Conservation (phyloP, 2,888 invertebrate genomes). For the Drosophila paramelanica region DNA sequence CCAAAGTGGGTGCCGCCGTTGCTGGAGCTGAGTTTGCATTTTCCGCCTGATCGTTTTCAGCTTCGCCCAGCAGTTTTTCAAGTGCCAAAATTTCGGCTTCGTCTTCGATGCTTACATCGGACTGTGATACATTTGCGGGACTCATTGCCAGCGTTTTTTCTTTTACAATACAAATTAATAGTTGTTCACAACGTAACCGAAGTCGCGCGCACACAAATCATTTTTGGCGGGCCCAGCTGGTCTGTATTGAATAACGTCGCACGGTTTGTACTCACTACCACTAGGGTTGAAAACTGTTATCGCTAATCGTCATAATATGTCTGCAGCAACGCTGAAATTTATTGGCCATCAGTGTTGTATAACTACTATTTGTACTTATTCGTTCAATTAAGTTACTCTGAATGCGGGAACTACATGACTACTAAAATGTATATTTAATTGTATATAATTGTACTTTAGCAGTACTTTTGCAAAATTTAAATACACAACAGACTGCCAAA, state of each 20-base stretch:
- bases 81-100: conserved; percentile 78
- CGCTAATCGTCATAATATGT: conserved; percentile 5
- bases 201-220: conserved; percentile 46
- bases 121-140: conserved; percentile 47
- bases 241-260: conserved; percentile 26
- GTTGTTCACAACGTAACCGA: conserved; percentile 1
- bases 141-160: conserved; percentile 39
- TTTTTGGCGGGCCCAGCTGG: conserved; percentile 64
- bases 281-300: conserved; percentile 10
- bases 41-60: conserved; percentile 64
- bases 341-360: conserved; percentile 18
- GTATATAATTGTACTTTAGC: not conserved
- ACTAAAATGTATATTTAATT: not conserved
- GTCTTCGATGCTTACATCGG: conserved; percentile 67
- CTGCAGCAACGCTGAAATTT: conserved; percentile 6
- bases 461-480: not conserved
- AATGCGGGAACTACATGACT: not conserved
- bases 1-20: conserved; percentile 27
- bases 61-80: conserved; percentile 75
- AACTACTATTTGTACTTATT: conserved; percentile 1
- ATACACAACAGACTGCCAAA: not conserved
- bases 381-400: not conserved
- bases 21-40: conserved; percentile 29
- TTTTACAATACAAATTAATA: not conserved
- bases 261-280: conserved; percentile 19